phyloP scores from a whole-genome alignment of 2,888 invertebrate species.

The Spodoptera exigua region DNA sequence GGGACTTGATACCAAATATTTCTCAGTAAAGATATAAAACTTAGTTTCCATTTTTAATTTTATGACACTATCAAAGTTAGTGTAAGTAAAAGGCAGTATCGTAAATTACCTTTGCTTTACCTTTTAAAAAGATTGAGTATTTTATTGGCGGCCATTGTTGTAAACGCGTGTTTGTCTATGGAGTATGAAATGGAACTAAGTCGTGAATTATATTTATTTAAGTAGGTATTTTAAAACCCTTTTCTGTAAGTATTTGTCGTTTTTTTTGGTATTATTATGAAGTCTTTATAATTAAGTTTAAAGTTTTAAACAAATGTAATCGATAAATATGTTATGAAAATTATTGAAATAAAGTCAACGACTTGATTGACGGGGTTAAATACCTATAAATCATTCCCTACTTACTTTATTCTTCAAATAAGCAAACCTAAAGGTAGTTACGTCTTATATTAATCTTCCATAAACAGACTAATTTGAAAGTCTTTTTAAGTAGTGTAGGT shows the following conservation, averaged over 20 bases:
- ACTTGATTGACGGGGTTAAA: too few relatives aligned
- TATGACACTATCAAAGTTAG: slow-evolving; percentile 60
- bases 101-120: slow-evolving; percentile 48
- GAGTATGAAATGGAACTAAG: slow-evolving; percentile 20
- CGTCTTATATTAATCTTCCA: too few relatives aligned
- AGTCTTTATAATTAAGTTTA: too few relatives aligned
- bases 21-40: slow-evolving; percentile 59
- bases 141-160: slow-evolving; percentile 53
- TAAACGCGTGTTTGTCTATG: slow-evolving; percentile 43
- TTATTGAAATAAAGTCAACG: too few relatives aligned
- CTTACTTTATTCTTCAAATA: too few relatives aligned
- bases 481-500: too few relatives aligned
- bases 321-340: too few relatives aligned
- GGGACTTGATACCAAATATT: slow-evolving; percentile 47
- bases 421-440: too few relatives aligned
- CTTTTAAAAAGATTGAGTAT: slow-evolving; percentile 48
- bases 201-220: slow-evolving; percentile 2
- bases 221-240: slow-evolving; percentile 2
- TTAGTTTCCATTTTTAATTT: slow-evolving; percentile 61
- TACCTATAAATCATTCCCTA: too few relatives aligned
- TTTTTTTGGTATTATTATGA: too few relatives aligned
- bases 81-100: slow-evolving; percentile 54
- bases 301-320: too few relatives aligned
- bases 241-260: not conserved
- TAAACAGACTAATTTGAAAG: too few relatives aligned